Base-by-base conservation (phyloP, 2,113 vertebrate species). In the Sisor rabdophorus region DNA sequence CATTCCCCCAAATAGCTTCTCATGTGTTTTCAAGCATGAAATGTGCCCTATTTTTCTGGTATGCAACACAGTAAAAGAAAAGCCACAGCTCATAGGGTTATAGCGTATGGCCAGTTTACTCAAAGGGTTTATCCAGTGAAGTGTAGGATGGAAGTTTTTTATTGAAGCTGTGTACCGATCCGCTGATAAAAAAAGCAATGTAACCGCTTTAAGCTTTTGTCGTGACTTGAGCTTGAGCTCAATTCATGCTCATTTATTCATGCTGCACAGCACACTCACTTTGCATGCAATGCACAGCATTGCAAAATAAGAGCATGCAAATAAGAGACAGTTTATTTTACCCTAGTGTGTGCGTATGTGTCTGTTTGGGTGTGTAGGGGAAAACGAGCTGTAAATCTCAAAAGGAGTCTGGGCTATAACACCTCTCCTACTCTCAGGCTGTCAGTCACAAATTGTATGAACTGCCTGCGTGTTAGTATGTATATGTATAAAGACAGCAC, bases 391-490 rank as follows among this genome's bases (percentile, higher is more conserved):
- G 73, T 68, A 77, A 79, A 82, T 71, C 81, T 79, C 73, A 61
- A 69, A 79, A 75, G 77, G 73, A 82, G 69, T 71, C 54, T 72
- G 73, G 32, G 65, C 77, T 73, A 56, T 82, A 70, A 76, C 78
- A 80, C 81, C 60, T 77, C 78, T 80, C 78, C 79, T 83, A 81
- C 79, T 73, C 76, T 71, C 82, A 68, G 79, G 75, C 82, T 83
- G 82, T 83, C 76, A 76, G 70, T 83, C 79, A 79, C 76, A 83
- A 80, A 76, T 48, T 65, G 48, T 13, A 65, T 70, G 53, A 80
- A 78, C 67, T 69, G 53, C 68, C 36, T 68, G 40, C 44, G 32
- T 19, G 63, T 71, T 19, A 20, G 26, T 68, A 22, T 70, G 50
- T 68, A 47, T 15, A 24, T 32, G 20, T n/a, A n/a, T n/a, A n/a